A percentile compares a stretch with the other conserved stretches of the same genome.
Conservation (phyloP, 2,888 invertebrate genomes). For the Galerucella calmariensis region DNA sequence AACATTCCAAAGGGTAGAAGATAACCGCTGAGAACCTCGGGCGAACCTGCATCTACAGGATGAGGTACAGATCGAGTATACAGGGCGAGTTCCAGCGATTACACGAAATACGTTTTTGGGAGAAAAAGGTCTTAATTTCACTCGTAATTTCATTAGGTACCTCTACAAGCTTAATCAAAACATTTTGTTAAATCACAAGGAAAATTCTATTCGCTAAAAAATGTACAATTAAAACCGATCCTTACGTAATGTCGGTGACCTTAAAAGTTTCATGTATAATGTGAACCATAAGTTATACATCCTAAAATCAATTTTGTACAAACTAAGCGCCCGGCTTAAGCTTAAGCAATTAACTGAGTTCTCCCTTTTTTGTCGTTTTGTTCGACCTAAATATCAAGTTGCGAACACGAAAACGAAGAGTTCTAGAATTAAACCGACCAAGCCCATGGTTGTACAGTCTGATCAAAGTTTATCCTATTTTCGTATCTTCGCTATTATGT, state of each 20-base stretch:
- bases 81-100: too few species aligned
- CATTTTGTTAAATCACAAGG: neutral
- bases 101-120: too few species aligned
- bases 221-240: neutral
- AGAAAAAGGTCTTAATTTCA: too few species aligned
- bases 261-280: neutral
- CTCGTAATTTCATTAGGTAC: too few species aligned
- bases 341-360: neutral
- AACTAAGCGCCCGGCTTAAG: neutral
- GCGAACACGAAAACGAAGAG: neutral
- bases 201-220: neutral
- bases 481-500: neutral
- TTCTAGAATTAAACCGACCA: constrained; percentile 6
- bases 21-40: too few species aligned
- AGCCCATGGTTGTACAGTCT: neutral
- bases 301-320: neutral
- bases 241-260: neutral
- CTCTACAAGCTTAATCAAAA: neutral
- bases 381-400: neutral
- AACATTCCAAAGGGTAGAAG: too few species aligned
- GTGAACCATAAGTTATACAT: neutral
- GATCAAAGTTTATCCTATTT: neutral
- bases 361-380: neutral
- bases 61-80: too few species aligned
- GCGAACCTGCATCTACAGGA: too few species aligned